Evolutionary conservation across 2,888 invertebrate species (phyloP).

Genomic region (Herminia tarsipennalis): DNA sequence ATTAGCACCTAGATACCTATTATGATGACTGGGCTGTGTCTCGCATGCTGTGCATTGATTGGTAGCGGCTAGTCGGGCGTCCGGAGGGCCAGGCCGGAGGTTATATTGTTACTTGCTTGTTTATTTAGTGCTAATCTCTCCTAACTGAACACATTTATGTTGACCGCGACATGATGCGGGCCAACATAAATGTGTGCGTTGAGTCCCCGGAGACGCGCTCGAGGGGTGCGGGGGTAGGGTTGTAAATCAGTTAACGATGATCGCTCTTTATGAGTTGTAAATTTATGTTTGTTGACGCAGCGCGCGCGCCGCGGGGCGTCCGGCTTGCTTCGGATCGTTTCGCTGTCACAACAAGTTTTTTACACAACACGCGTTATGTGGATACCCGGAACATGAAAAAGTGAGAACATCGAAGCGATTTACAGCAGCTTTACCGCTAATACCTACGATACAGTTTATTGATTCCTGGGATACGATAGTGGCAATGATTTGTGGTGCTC

Average conservation of each 20-base stretch:
- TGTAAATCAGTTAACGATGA: constrained; percentile 50
- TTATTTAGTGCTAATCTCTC: no score
- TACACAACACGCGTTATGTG: constrained; percentile 23
- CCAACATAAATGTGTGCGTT: no score
- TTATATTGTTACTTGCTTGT: no score
- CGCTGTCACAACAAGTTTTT: constrained; percentile 58
- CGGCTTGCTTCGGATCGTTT: constrained; percentile 23
- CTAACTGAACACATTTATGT: no score
- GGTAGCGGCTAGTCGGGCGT: no score
- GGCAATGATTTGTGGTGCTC: constrained; percentile 22
- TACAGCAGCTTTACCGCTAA: constrained; percentile 58
- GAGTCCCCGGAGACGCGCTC: no score
- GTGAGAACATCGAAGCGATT: constrained; percentile 37
- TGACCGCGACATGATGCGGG: no score
- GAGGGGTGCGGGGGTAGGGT: constrained; percentile 4
- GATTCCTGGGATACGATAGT: constrained; percentile 55
- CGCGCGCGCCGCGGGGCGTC: constrained; percentile 46
- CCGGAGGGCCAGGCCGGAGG: no score
- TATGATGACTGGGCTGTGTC: no score
- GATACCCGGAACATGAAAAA: constrained; percentile 57
- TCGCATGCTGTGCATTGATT: no score
- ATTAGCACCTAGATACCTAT: no score
- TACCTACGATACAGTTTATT: constrained; percentile 66
- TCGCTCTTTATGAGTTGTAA: constrained; percentile 45
- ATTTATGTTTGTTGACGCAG: constrained; percentile 35